Conservation (phyloP, 2,113 vertebrate species). For the Phasianus colchicus region DNA sequence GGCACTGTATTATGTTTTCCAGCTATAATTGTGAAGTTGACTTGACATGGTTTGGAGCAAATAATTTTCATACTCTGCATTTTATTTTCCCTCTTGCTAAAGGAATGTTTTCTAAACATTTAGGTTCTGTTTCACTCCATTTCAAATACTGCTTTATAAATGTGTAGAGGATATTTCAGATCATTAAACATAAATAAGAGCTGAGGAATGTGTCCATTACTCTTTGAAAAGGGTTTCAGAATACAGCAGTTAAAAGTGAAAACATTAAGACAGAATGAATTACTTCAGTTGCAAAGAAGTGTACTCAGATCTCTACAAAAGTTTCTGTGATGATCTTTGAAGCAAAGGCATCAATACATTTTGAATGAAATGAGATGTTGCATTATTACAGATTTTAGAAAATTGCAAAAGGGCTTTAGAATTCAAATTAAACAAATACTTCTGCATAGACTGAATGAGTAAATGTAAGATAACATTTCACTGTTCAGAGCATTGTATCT, state of each 20-base stretch:
- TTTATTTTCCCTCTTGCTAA: slow-evolving; percentile 12
- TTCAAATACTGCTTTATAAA: slow-evolving; percentile 1
- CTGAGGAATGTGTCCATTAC: background rate
- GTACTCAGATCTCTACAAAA: background rate
- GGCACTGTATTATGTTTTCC: background rate
- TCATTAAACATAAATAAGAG: slow-evolving; percentile 4
- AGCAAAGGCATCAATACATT: background rate
- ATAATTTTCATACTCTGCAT: background rate
- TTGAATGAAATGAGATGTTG: background rate
- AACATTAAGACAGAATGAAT: background rate
- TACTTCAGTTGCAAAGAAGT: background rate
- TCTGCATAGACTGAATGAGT: slow-evolving; percentile 5
- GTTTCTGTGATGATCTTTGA: background rate
- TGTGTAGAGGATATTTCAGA: background rate
- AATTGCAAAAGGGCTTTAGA: background rate
- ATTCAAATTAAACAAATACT: slow-evolving; percentile 4
- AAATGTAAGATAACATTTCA: slow-evolving; percentile 34
- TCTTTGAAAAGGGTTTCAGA: background rate
- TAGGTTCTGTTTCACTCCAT: background rate
- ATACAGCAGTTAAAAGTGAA: background rate
- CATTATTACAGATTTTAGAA: background rate
- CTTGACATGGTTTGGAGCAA: background rate
- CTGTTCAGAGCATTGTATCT: background rate
- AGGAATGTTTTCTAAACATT: background rate
- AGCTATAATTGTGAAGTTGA: background rate